Evolutionary conservation across 2,797 vertebrate species (phyloP), one percentile per base, ranked within the genome.

Genomic region (Australoheros facetus): DNA sequence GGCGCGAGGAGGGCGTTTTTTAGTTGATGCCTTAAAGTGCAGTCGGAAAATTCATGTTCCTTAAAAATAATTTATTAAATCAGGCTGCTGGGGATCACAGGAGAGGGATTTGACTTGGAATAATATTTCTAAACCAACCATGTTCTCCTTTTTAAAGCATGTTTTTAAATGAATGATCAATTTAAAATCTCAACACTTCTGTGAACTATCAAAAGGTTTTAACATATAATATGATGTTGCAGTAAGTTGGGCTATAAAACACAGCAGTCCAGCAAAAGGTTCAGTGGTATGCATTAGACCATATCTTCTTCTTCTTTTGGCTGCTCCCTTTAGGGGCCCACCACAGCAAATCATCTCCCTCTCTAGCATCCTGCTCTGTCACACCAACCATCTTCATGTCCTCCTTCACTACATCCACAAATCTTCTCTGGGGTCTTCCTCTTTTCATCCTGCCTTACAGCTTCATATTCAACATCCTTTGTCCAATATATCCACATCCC

Each of bases 1-100:
- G 79, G 39, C 71, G 76, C 32, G 78, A 79, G 83, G 78, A 23
- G 85, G 86, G 85, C 79, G 82, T 84, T 23, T 4, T 2, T 69
- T 3, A 30, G 48, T 3, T 56, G 88, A 1, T 81, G 77, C 89
- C 3, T 91, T 90, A 57, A 58, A 0, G 30, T 4, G 1, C 58
- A 32, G 42, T 78, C 28, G 72, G 81, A 89, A 30, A 83, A 86
- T 54, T 4, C 42, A 30, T 16, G 23, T 16, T 12, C 19, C 23
- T 48, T 45, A 45, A 4, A 53, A n/a, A 45, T 16, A 16, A 14
- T 45, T 14, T 5, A 4, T 16, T 45, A n/a, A n/a, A n/a, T n/a
- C 7, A n/a, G 51, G 8, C 7, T 6, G 37, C 3, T 0, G 26
- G 26, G 9, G 9, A 45, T 28, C 11, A 30, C 4, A 45, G 14